phyloP scores from a whole-genome alignment of 2,797 vertebrate species.

The Leuciscus waleckii region DNA sequence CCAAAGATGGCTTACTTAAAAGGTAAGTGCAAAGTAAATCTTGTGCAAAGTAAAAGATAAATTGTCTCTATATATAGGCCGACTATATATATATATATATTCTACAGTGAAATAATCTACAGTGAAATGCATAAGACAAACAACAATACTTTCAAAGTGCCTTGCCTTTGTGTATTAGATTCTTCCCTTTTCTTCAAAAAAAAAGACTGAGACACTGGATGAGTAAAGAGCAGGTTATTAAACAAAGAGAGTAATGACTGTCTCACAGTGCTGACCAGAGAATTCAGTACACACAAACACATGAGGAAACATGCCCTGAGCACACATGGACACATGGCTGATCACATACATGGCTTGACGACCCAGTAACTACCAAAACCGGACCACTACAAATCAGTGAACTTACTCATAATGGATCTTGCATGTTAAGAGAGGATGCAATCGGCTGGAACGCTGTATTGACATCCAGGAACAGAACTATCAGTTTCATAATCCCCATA shows the following conservation, averaged over 20 bases:
- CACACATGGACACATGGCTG: not conserved
- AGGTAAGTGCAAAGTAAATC: no score
- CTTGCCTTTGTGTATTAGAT: not conserved
- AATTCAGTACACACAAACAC: not conserved
- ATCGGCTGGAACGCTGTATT: not conserved
- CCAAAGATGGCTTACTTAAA: slow-evolving; percentile 16
- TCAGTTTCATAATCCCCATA: not conserved
- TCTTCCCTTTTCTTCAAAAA: not conserved
- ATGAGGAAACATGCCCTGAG: slow-evolving; percentile 5
- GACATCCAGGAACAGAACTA: not conserved
- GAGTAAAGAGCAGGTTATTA: slow-evolving; percentile 13
- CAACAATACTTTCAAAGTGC: not conserved
- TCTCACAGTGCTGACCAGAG: not conserved
- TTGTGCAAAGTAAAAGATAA: not conserved
- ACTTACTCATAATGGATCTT: not conserved
- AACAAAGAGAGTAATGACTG: slow-evolving; percentile 15
- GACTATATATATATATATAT: not conserved
- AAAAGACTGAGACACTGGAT: not conserved
- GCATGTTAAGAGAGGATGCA: not conserved
- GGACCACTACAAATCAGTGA: not conserved
- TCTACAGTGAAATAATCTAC: not conserved
- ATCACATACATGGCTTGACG: not conserved
- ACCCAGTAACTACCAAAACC: not conserved
- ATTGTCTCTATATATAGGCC: not conserved
- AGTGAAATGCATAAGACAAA: not conserved